Conservation (phyloP, 2,888 invertebrate genomes). For the Xylota segnis region DNA sequence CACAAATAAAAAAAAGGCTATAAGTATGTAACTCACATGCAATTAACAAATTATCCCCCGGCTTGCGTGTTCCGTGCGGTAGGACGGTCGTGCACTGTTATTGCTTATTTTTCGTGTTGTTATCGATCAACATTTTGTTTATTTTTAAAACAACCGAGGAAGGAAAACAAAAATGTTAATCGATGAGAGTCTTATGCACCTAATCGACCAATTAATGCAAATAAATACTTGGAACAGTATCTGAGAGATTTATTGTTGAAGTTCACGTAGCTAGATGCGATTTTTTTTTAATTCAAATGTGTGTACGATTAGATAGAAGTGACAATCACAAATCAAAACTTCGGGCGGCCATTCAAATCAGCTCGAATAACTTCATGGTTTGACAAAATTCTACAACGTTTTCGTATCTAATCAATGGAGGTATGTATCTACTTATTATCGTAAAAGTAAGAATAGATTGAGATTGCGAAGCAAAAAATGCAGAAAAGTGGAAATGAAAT, state of each 20-base stretch:
- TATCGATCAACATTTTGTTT: constrained; percentile 23
- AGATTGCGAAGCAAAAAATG: too few species aligned
- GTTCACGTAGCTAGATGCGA: constrained; percentile 5
- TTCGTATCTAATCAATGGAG: too few species aligned
- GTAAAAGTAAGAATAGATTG: too few species aligned
- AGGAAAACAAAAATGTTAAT: constrained; percentile 16
- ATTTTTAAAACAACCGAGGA: constrained; percentile 8
- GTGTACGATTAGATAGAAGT: constrained; percentile 28
- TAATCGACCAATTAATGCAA: constrained; percentile 14
- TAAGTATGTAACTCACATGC: constrained; percentile 32
- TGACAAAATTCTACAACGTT: too few species aligned
- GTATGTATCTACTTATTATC: too few species aligned
- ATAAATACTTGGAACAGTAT: constrained; percentile 2
- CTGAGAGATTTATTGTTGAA: constrained; percentile 1
- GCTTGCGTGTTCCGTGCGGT: constrained; percentile 31
- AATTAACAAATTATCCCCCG: constrained; percentile 36
- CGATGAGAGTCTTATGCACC: background rate
- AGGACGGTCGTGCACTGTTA: background rate
- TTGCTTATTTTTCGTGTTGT: constrained; percentile 14
- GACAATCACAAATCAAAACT: background rate
- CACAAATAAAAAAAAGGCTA: background rate
- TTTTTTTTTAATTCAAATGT: background rate
- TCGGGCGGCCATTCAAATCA: background rate
- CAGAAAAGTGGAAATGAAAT: too few species aligned
- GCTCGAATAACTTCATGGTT: too few species aligned